Conservation (phyloP, 2,888 invertebrate genomes). For the Hypena proboscidalis region DNA sequence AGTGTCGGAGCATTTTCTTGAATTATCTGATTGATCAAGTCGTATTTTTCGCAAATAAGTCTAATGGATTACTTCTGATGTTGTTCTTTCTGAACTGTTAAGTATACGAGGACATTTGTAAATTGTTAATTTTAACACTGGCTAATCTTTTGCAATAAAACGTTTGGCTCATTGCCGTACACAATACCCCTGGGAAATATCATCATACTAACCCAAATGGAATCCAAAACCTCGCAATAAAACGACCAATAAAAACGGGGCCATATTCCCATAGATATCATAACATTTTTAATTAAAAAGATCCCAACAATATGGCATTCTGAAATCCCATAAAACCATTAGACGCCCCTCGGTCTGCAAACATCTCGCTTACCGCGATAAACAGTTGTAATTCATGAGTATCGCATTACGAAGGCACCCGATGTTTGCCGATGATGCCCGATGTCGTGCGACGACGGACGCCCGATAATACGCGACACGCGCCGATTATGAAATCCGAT, state of each 20-base stretch:
- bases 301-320: slow-evolving; percentile 54
- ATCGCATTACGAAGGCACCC: slow-evolving; percentile 61
- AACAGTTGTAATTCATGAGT: slow-evolving; percentile 81
- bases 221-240: not conserved
- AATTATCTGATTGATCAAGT: too few species aligned
- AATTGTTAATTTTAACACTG: too few species aligned
- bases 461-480: slow-evolving; percentile 79
- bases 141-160: too few species aligned
- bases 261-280: slow-evolving; percentile 15
- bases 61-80: too few species aligned
- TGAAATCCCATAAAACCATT: slow-evolving; percentile 72
- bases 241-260: slow-evolving; percentile 2
- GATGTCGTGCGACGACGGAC: slow-evolving; percentile 59
- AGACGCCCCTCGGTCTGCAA: slow-evolving; percentile 47
- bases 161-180: too few species aligned
- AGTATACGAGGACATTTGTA: too few species aligned
- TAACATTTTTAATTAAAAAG: slow-evolving; percentile 45
- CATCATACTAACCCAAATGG: not conserved
- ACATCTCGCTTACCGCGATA: slow-evolving; percentile 65
- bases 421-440: slow-evolving; percentile 32
- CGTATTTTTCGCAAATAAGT: too few species aligned
- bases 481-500: slow-evolving; percentile 77
- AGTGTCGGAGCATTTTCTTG: too few species aligned
- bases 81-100: too few species aligned
- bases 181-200: too few species aligned